phyloP scores from a whole-genome alignment of 1,140 invertebrate genomes.

The Zaprionus lachaisei region DNA sequence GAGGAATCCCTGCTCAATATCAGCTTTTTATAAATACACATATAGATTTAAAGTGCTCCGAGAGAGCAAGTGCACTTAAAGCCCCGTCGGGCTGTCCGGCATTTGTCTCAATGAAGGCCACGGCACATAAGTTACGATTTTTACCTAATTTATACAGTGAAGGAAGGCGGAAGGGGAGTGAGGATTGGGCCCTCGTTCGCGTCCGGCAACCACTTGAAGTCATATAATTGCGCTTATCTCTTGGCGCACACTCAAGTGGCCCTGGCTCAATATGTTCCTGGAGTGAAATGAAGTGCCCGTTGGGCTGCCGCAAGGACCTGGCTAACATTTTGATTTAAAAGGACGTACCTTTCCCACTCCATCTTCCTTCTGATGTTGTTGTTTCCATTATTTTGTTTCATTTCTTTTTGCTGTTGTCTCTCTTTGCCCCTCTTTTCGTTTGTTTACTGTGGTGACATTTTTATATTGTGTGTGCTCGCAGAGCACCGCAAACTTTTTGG shows the following conservation, averaged over 20 bases:
- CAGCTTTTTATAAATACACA: slow-evolving; percentile 32
- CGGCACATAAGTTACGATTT: slow-evolving; percentile 72
- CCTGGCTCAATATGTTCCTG: slow-evolving; percentile 77
- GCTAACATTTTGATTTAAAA: slow-evolving; percentile 73
- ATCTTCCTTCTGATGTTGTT: slow-evolving; percentile 22
- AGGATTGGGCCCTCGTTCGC: slow-evolving; percentile 15
- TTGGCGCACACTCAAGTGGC: slow-evolving; percentile 79
- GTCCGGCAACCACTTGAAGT: slow-evolving; percentile 60
- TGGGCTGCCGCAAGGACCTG: slow-evolving; percentile 49
- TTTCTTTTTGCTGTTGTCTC: slow-evolving; percentile 36
- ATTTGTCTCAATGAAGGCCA: slow-evolving; percentile 77
- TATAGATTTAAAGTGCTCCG: slow-evolving; percentile 64
- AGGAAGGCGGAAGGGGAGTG: not conserved
- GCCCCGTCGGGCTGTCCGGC: slow-evolving; percentile 39
- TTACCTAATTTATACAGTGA: slow-evolving; percentile 74
- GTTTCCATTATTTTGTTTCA: slow-evolving; percentile 45
- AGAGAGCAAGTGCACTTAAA: slow-evolving; percentile 65
- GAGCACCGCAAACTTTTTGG: slow-evolving; percentile 64
- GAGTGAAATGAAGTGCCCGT: slow-evolving; percentile 75
- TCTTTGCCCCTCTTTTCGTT: slow-evolving; percentile 30
- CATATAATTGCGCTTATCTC: slow-evolving; percentile 81
- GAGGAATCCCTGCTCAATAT: slow-evolving; percentile 59
- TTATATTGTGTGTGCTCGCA: slow-evolving; percentile 53
- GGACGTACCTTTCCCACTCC: slow-evolving; percentile 64
- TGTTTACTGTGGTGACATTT: slow-evolving; percentile 73